These are phyloP conservation scores for Cataglyphis albicans DNA, from an alignment of 2,888 invertebrate species.

Conservation along the genomic window DNA sequence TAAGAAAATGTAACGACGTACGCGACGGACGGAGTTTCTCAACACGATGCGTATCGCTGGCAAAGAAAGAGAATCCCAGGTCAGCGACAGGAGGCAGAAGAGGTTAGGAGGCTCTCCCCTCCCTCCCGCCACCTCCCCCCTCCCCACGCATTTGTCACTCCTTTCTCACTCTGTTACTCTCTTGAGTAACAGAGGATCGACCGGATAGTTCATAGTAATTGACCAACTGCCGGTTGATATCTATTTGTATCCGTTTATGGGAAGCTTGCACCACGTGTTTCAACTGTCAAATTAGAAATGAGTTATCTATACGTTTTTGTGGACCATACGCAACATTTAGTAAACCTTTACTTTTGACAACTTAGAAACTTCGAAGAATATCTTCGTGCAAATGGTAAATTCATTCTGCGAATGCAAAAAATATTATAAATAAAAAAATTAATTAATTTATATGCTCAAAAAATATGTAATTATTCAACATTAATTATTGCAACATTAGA, in stretches of 20 bases:
- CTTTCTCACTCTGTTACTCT: slow-evolving; percentile 23
- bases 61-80: slow-evolving; percentile 13
- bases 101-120: slow-evolving; percentile 14
- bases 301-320: neutral
- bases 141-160: slow-evolving; percentile 38
- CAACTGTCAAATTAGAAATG: neutral
- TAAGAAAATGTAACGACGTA: slow-evolving; percentile 9
- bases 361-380: too few species aligned
- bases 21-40: slow-evolving; percentile 13
- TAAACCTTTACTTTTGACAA: too few species aligned
- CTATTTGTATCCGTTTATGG: neutral
- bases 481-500: too few species aligned
- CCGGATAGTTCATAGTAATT: slow-evolving; percentile 61
- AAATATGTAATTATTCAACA: too few species aligned
- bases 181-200: slow-evolving; percentile 40
- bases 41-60: slow-evolving; percentile 14
- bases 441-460: too few species aligned
- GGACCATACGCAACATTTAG: neutral
- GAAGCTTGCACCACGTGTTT: neutral
- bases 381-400: too few species aligned
- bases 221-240: slow-evolving; percentile 57
- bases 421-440: too few species aligned
- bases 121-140: slow-evolving; percentile 20
- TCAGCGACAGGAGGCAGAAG: slow-evolving; percentile 20
- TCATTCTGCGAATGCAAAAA: too few species aligned